Percentiles rank a stretch among this genome's conserved stretches.
Conservation (phyloP, 2,797 vertebrate species). For the Falco columbarius region DNA sequence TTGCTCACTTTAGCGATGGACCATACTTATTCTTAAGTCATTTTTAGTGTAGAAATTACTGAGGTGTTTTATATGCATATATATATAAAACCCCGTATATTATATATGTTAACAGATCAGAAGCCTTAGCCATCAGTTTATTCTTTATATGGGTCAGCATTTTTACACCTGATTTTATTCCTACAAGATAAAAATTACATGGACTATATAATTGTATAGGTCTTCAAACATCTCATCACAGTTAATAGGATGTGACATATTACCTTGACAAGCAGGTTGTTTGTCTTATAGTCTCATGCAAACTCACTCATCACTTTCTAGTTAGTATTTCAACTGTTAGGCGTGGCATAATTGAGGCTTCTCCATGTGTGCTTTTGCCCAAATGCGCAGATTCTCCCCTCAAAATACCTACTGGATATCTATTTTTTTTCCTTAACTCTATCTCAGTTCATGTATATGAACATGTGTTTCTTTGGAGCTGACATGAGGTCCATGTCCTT, state of each 20-base stretch:
- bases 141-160: not conserved
- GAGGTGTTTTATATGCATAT: not conserved
- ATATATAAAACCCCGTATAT: too few species aligned
- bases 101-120: not conserved
- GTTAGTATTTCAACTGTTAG: not conserved
- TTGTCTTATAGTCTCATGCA: not conserved
- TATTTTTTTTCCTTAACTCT: not conserved
- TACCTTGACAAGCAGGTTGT: not conserved
- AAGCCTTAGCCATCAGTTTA: not conserved
- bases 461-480: not conserved
- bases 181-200: not conserved
- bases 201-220: not conserved
- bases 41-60: not conserved
- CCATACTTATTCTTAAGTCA: not conserved
- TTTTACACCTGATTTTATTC: not conserved
- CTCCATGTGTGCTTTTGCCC: not conserved
- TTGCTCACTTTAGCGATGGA: not conserved
- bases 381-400: not conserved
- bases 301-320: not conserved
- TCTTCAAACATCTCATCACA: not conserved
- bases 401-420: not conserved
- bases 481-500: not conserved
- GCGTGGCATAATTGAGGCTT: not conserved
- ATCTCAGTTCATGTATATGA: not conserved
- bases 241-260: not conserved